These are phyloP conservation scores for Thinocorus orbignyianus DNA, from an alignment of 2,113 vertebrate species.

Conservation along the genomic window DNA sequence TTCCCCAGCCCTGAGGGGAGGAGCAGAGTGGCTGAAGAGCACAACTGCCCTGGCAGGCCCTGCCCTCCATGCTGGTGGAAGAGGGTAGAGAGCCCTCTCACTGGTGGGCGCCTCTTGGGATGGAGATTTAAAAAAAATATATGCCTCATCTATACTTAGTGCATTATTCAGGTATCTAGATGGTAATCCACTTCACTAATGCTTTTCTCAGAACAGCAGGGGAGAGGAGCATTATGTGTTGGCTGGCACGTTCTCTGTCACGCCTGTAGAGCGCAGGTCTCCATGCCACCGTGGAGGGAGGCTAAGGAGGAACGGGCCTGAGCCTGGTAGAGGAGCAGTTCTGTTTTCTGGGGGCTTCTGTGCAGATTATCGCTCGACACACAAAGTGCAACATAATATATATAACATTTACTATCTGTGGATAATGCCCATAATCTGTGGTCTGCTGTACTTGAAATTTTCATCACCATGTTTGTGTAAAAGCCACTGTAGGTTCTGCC, in stretches of 20 bases:
- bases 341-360: neutral
- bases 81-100: neutral
- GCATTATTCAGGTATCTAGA: neutral
- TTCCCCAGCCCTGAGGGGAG: neutral
- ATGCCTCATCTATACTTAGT: neutral
- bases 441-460: neutral
- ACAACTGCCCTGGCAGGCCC: rapidly evolving
- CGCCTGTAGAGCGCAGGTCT: neutral
- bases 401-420: neutral
- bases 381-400: neutral
- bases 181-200: neutral
- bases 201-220: neutral
- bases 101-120: too few species aligned
- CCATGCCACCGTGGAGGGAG: neutral
- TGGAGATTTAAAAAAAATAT: neutral
- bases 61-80: neutral
- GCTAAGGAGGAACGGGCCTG: neutral
- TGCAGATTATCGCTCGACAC: neutral
- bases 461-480: neutral
- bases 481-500: neutral
- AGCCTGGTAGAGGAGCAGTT: neutral
- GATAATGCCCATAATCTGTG: neutral
- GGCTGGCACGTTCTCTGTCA: neutral
- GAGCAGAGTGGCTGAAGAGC: neutral
- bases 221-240: neutral